These are phyloP conservation scores for Penaeus japonicus DNA, from an alignment of 1,140 invertebrate genomes.

Conservation along the genomic window DNA sequence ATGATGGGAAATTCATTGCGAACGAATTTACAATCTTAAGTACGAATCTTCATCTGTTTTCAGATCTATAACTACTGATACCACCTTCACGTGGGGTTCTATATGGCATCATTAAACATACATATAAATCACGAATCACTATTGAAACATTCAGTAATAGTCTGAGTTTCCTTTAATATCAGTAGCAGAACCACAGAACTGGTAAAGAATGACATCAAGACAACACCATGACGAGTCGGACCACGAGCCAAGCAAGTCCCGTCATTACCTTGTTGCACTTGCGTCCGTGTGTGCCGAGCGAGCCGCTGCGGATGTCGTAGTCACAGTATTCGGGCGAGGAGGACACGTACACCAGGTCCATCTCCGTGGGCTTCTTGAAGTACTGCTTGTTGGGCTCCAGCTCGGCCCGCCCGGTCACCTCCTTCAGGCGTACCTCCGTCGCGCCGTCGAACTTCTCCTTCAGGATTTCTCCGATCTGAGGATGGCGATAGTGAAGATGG, in stretches of 20 bases:
- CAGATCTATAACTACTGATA: too few relatives aligned
- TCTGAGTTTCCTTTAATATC: too few relatives aligned
- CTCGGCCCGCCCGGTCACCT: slow-evolving; percentile 60
- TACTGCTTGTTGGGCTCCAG: slow-evolving; percentile 61
- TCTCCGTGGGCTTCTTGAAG: slow-evolving; percentile 63
- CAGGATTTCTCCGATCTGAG: slow-evolving; percentile 63
- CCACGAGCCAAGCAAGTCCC: background rate
- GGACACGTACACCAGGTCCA: slow-evolving; percentile 82
- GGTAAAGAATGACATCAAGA: too few relatives aligned
- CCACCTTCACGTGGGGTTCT: too few relatives aligned
- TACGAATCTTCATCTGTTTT: too few relatives aligned
- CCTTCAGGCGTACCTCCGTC: slow-evolving; percentile 62
- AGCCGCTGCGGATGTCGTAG: slow-evolving; percentile 75
- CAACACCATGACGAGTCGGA: too few relatives aligned
- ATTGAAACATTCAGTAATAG: too few relatives aligned
- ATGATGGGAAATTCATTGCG: too few relatives aligned
- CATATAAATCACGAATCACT: too few relatives aligned
- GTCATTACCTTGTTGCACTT: slow-evolving; percentile 79
- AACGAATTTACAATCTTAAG: too few relatives aligned
- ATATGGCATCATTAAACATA: too few relatives aligned
- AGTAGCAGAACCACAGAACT: too few relatives aligned
- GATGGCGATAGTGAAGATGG: slow-evolving; percentile 7
- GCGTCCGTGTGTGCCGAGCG: slow-evolving; percentile 84
- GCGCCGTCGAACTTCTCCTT: slow-evolving; percentile 65
- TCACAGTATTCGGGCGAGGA: slow-evolving; percentile 89